Percentiles rank a stretch among this genome's conserved stretches.
phyloP scores from a whole-genome alignment of 53 echinoderm and acorn worm species.

The Mesocentrotus franciscanus region DNA sequence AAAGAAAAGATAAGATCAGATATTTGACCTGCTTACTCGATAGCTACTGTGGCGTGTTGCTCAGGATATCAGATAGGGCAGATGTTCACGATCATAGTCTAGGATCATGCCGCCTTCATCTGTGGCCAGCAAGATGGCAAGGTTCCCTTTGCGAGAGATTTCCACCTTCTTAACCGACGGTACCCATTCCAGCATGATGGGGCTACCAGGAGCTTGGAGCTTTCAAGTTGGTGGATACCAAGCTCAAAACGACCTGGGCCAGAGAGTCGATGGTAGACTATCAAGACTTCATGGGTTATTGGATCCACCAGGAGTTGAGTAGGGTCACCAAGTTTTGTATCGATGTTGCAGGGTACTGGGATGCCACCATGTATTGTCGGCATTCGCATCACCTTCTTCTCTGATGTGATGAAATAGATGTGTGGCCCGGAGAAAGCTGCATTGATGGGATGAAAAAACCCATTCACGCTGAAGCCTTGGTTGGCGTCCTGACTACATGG shows the following conservation, averaged over 20 bases:
- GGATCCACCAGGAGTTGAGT: constrained; percentile 45
- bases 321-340: constrained; percentile 42
- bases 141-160: constrained; percentile 11
- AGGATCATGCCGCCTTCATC: neutral
- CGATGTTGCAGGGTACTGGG: constrained; percentile 7
- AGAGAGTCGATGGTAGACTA: constrained; percentile 7
- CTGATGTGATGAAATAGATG: constrained; percentile 40
- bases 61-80: constrained; percentile 28
- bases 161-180: constrained; percentile 10
- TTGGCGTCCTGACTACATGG: neutral
- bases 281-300: constrained; percentile 17
- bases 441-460: neutral
- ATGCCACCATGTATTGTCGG: neutral
- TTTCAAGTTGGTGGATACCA: neutral
- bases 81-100: constrained; percentile 6
- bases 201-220: constrained; percentile 17
- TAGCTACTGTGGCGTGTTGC: neutral
- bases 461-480: neutral
- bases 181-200: constrained; percentile 29
- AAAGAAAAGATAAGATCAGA: neutral
- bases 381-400: constrained; percentile 42
- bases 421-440: neutral
- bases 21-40: neutral
- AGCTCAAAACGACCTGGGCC: neutral
- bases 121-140: constrained; percentile 31